Percentiles rank a stretch among this genome's conserved stretches.
Conservation (phyloP, 1,140 invertebrate species). For the Laupala kohalensis region DNA sequence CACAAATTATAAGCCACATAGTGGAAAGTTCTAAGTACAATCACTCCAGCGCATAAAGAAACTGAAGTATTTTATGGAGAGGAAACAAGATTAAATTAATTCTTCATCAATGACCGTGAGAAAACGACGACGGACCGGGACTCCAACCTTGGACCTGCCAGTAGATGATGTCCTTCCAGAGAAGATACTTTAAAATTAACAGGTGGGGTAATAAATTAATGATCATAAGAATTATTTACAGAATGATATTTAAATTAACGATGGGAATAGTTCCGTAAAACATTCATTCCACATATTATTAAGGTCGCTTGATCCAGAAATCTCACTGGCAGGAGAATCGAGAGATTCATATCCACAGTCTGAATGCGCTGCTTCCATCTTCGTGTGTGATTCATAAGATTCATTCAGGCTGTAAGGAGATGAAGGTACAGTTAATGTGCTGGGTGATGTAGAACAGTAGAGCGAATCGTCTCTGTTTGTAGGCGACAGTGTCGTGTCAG, state of each 20-base stretch:
- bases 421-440: not conserved
- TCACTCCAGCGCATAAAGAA: too few relatives aligned
- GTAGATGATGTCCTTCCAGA: too few relatives aligned
- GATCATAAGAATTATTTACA: not conserved
- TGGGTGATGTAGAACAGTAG: not conserved
- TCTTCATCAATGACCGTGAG: too few relatives aligned
- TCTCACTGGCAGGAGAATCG: conserved; percentile 22
- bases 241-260: conserved; percentile 30
- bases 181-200: too few relatives aligned
- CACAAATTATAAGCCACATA: too few relatives aligned
- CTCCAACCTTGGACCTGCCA: too few relatives aligned
- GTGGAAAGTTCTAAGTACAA: too few relatives aligned
- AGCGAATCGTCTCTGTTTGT: not conserved
- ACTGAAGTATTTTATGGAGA: too few relatives aligned
- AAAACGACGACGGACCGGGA: too few relatives aligned
- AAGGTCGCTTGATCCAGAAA: conserved; percentile 22
- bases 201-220: too few relatives aligned
- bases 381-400: not conserved
- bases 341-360: conserved; percentile 33
- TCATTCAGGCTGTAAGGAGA: not conserved
- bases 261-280: conserved; percentile 46
- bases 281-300: conserved; percentile 47
- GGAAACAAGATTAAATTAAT: too few relatives aligned
- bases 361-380: conserved; percentile 15
- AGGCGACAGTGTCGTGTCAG: conserved; percentile 16